phyloP scores from a whole-genome alignment of 2,113 vertebrate species.

The Fulica atra region DNA sequence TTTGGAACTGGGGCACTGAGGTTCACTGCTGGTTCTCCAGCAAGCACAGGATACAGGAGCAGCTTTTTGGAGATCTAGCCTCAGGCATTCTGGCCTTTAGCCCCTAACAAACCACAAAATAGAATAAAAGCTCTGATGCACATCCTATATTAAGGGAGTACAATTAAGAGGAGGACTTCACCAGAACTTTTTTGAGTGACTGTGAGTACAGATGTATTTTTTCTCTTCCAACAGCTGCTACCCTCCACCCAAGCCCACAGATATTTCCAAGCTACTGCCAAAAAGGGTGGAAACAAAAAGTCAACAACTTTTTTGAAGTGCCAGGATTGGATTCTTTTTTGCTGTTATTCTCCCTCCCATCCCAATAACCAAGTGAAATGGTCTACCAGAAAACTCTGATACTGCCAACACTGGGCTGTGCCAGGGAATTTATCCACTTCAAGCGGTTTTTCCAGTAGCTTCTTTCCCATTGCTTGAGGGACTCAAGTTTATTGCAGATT shows the following conservation, averaged over 20 bases:
- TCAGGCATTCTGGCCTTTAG: background rate
- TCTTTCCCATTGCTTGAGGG: background rate
- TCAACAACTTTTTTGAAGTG: background rate
- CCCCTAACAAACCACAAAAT: background rate
- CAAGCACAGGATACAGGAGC: background rate
- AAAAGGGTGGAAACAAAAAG: background rate
- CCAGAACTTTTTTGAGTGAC: background rate
- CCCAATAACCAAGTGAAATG: background rate
- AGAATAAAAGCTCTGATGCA: background rate
- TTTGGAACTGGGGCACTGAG: accelerated
- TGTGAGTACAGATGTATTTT: background rate
- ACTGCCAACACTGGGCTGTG: background rate
- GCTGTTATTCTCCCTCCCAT: background rate
- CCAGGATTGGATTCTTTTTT: background rate
- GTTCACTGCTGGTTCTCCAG: background rate
- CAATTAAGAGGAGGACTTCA: background rate
- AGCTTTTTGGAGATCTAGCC: background rate
- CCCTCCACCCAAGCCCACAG: background rate
- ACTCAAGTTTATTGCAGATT: background rate
- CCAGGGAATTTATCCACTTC: background rate
- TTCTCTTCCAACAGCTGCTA: background rate
- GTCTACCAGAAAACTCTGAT: background rate
- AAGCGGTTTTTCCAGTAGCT: background rate
- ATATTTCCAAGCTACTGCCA: background rate
- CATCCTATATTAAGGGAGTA: background rate